Percentiles rank a stretch among this genome's conserved stretches.
phyloP scores from a whole-genome alignment of 2,797 vertebrate species.

The Netta rufina region DNA sequence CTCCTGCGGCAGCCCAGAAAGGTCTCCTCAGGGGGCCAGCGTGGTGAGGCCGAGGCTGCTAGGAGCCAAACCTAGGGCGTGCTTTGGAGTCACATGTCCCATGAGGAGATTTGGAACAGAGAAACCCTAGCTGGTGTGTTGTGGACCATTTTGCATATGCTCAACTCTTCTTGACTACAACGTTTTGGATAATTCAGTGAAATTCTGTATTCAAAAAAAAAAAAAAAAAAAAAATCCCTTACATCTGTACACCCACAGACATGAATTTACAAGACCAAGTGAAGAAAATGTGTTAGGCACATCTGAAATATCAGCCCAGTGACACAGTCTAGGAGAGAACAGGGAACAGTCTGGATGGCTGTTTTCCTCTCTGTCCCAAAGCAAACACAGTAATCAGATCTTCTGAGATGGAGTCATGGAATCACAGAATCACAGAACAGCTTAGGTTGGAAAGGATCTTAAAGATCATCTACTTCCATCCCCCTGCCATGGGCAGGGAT shows the following conservation, averaged over 20 bases:
- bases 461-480: too few relatives aligned
- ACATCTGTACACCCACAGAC: background rate
- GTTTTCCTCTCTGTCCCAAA: background rate
- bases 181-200: background rate
- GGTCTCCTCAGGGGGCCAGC: background rate
- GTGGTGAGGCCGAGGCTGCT: too few relatives aligned
- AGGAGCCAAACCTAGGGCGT: background rate
- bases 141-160: rapidly evolving
- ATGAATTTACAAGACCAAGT: too few relatives aligned
- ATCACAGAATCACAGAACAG: background rate
- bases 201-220: background rate
- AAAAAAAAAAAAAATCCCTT: rapidly evolving
- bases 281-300: background rate
- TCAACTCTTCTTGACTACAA: rapidly evolving
- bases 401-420: background rate
- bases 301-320: background rate
- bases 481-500: too few relatives aligned
- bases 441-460: background rate
- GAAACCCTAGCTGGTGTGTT: rapidly evolving
- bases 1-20: too few relatives aligned
- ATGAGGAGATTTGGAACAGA: rapidly evolving
- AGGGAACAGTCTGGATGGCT: too few relatives aligned
- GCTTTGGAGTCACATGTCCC: too few relatives aligned
- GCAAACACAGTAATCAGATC: background rate
- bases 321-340: rapidly evolving